Percentiles rank a stretch among this genome's conserved stretches.
Conservation (phyloP, 2,113 vertebrate genomes). For the Ibidorhyncha struthersii region DNA sequence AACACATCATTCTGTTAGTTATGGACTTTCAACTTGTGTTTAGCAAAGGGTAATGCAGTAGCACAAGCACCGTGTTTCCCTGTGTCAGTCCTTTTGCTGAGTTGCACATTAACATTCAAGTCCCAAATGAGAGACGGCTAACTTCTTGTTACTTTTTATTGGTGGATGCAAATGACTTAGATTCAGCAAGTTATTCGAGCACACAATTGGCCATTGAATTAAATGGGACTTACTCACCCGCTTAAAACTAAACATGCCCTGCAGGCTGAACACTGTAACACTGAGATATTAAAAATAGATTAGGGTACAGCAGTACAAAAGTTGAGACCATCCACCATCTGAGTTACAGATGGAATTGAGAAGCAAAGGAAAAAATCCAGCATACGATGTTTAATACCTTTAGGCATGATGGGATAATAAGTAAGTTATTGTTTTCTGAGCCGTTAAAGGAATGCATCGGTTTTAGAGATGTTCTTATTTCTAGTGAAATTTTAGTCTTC, state of each 20-base stretch:
- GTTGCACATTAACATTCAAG: background rate
- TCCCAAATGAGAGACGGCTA: background rate
- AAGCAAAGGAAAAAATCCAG: background rate
- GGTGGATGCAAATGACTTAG: background rate
- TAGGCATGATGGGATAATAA: slow-evolving; percentile 33
- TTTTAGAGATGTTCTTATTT: slow-evolving; percentile 35
- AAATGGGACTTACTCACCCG: slow-evolving; percentile 16
- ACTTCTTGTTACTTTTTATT: background rate
- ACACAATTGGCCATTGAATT: slow-evolving; percentile 23
- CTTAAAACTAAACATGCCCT: slow-evolving; percentile 7
- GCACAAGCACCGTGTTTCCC: background rate
- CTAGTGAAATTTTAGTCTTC: slow-evolving; percentile 32
- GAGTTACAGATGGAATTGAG: background rate
- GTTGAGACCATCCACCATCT: slow-evolving; percentile 6
- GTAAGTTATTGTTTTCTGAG: slow-evolving; percentile 52
- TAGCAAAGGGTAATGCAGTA: background rate
- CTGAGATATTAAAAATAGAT: slow-evolving; percentile 51
- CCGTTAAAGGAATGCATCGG: slow-evolving; percentile 16
- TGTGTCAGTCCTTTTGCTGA: background rate
- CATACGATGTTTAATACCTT: background rate
- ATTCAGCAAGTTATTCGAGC: slow-evolving; percentile 23
- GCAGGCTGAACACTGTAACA: background rate
- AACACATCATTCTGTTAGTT: background rate
- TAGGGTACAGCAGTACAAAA: background rate
- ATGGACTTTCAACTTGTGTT: background rate